Evolutionary conservation across 1,140 invertebrate genomes (phyloP).

Genomic region (Procambarus virginalis): DNA sequence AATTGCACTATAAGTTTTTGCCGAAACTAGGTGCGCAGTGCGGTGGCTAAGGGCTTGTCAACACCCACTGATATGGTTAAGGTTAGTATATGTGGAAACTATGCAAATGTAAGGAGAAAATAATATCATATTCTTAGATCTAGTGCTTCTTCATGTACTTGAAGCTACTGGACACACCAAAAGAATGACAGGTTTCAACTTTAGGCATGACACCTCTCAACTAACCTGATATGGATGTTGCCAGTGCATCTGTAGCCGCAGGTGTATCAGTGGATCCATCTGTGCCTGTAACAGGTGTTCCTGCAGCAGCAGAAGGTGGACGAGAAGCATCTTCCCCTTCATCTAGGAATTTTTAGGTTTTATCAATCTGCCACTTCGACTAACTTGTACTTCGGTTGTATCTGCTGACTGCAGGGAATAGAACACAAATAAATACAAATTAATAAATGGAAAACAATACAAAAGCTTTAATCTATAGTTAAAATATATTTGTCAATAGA

Average conservation of each 20-base stretch:
- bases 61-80: too few species aligned
- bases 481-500: neutral
- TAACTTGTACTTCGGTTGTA: slow-evolving; percentile 46
- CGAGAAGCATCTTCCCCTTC: slow-evolving; percentile 53
- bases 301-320: slow-evolving; percentile 36
- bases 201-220: neutral
- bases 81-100: too few species aligned
- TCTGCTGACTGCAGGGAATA: slow-evolving; percentile 29
- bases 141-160: too few species aligned
- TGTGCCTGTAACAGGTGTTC: neutral
- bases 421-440: neutral
- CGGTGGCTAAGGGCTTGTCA: too few species aligned
- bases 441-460: neutral
- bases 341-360: slow-evolving; percentile 62
- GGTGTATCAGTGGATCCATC: slow-evolving; percentile 14
- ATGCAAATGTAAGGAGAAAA: too few species aligned
- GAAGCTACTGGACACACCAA: too few species aligned
- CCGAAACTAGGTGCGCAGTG: too few species aligned
- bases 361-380: slow-evolving; percentile 52
- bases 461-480: neutral
- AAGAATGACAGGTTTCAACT: too few species aligned
- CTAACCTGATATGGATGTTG: slow-evolving; percentile 13
- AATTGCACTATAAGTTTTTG: too few species aligned
- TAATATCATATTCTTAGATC: too few species aligned
- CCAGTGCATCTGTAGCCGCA: neutral